Evolutionary conservation across 2,888 invertebrate species (phyloP).

Genomic region (Trissoscelio sp.): DNA sequence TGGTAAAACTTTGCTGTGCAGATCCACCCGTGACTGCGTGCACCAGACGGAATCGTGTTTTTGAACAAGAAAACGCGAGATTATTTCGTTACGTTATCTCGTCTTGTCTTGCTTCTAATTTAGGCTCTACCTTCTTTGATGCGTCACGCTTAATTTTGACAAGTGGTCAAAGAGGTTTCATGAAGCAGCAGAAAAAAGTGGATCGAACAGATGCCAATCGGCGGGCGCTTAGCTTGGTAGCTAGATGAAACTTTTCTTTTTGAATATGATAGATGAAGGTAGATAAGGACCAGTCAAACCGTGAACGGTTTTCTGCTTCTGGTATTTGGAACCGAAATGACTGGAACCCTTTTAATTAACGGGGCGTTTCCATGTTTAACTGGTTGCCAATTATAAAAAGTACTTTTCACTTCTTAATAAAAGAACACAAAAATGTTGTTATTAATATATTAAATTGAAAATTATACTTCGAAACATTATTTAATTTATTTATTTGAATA

Average conservation of each 20-base stretch:
- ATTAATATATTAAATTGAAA: no score
- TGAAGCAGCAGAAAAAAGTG: constrained; percentile 49
- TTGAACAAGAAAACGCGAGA: constrained; percentile 35
- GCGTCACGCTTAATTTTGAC: constrained; percentile 54
- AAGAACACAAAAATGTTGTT: no score
- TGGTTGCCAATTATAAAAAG: not conserved
- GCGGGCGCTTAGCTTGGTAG: constrained; percentile 53
- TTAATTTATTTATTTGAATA: no score
- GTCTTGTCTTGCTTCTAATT: constrained; percentile 37
- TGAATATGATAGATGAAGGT: constrained; percentile 70
- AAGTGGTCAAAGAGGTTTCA: constrained; percentile 28
- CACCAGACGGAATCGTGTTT: constrained; percentile 19
- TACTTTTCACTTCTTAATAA: constrained; percentile 10
- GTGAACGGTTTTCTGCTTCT: constrained; percentile 68
- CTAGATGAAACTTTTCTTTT: constrained; percentile 67
- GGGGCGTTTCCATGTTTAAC: constrained; percentile 15
- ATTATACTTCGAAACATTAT: no score
- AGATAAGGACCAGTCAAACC: constrained; percentile 63
- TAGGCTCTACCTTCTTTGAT: constrained; percentile 23
- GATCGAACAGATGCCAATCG: constrained; percentile 10
- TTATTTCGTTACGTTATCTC: constrained; percentile 36
- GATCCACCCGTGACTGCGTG: constrained; percentile 22
- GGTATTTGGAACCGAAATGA: constrained; percentile 57
- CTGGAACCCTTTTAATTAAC: constrained; percentile 29
- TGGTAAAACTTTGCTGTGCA: not conserved